These are phyloP conservation scores for Eulithis testata DNA, from an alignment of 2,888 invertebrate species.

Conservation along the genomic window DNA sequence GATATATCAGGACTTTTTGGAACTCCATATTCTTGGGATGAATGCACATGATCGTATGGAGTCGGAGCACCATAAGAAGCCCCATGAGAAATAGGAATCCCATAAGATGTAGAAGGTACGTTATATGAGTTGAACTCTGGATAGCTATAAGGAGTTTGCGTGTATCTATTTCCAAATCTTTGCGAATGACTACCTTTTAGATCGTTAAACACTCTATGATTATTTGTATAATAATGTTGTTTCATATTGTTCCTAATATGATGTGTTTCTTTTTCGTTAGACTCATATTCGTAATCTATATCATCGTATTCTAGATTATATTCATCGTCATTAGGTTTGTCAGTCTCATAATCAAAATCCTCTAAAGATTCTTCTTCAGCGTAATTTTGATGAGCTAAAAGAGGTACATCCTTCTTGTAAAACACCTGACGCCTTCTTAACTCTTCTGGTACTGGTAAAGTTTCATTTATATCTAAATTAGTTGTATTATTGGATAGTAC, in stretches of 20 bases:
- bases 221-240: constrained; percentile 24
- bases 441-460: constrained; percentile 52
- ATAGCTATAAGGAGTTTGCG: constrained; percentile 18
- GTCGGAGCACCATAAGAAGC: constrained; percentile 12
- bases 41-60: constrained; percentile 40
- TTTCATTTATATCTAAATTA: constrained; percentile 44
- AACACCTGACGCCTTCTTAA: constrained; percentile 49
- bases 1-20: constrained; percentile 34
- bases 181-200: constrained; percentile 37
- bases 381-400: constrained; percentile 21
- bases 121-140: constrained; percentile 28
- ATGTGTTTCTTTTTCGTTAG: constrained; percentile 27
- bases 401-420: constrained; percentile 26
- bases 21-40: constrained; percentile 37
- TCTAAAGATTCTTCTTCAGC: constrained; percentile 39
- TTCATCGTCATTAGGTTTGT: constrained; percentile 40
- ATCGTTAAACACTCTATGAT: constrained; percentile 32
- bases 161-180: constrained; percentile 33
- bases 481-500: constrained; percentile 45
- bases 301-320: constrained; percentile 52
- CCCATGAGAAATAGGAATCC: constrained; percentile 10
- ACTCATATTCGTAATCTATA: constrained; percentile 50
- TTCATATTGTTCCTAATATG: constrained; percentile 28
- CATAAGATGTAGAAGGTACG: constrained; percentile 30
- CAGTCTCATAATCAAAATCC: constrained; percentile 42